phyloP scores from a whole-genome alignment of 37 sponge, comb jelly and placozoan species.

The Lycopodina hypogea region DNA sequence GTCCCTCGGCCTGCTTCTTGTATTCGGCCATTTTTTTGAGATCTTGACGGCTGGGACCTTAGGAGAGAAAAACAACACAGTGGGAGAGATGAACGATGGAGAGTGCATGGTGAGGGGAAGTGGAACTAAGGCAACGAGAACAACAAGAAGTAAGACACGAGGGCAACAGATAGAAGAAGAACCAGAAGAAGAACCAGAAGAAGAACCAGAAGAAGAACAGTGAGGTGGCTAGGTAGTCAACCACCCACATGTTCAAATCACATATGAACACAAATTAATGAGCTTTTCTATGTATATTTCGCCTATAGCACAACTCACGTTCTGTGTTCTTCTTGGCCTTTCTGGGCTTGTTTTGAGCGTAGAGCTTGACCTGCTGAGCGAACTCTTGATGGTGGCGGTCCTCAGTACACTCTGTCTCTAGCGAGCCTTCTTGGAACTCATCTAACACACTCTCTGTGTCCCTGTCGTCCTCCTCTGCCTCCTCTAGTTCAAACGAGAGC shows the following conservation, averaged over 20 bases:
- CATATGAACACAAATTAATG: no score
- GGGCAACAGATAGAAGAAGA: no score
- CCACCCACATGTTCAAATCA: no score
- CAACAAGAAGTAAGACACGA: no score
- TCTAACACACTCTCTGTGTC: conserved; percentile 6
- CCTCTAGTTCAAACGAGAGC: background rate
- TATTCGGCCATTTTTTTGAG: conserved; percentile 48
- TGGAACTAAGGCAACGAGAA: background rate
- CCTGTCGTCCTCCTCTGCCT: background rate
- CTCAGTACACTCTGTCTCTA: background rate
- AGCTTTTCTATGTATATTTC: no score
- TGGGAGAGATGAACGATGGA: no score
- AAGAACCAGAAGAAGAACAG: no score
- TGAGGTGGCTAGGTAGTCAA: no score
- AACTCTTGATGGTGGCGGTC: background rate
- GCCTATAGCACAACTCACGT: conserved; percentile 13
- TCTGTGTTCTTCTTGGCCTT: conserved; percentile 14
- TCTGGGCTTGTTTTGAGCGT: conserved; percentile 26
- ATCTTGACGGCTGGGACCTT: conserved; percentile 56
- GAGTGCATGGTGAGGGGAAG: background rate
- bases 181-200: no score
- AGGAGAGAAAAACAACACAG: background rate
- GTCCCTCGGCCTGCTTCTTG: conserved; percentile 39
- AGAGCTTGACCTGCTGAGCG: conserved; percentile 13
- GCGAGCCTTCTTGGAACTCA: background rate